These are phyloP conservation scores for Manacus vitellinus DNA, from an alignment of 2,113 vertebrate genomes.

Conservation along the genomic window DNA sequence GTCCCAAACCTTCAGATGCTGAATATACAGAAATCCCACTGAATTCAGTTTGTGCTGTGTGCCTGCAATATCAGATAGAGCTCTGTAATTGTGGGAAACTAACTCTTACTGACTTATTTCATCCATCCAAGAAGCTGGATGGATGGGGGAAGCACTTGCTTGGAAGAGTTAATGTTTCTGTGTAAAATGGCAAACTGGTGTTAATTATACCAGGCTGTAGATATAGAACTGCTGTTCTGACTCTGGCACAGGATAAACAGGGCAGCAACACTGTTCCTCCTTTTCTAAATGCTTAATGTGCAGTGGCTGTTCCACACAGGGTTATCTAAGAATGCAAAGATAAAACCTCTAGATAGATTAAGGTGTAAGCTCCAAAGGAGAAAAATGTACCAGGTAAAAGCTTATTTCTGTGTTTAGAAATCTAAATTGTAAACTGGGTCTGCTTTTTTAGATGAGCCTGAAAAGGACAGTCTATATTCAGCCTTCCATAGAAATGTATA, in stretches of 20 bases:
- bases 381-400: neutral
- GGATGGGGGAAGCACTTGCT: neutral
- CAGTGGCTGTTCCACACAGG: neutral
- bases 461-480: neutral
- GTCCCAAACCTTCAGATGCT: neutral
- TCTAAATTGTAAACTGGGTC: neutral
- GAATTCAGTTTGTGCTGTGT: neutral
- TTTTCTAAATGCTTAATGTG: neutral
- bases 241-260: neutral
- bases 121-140: neutral
- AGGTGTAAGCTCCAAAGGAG: neutral
- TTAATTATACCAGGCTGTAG: neutral
- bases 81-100: neutral
- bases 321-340: neutral
- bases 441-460: neutral
- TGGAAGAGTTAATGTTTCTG: neutral
- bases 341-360: neutral
- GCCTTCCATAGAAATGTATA: neutral
- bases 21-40: neutral
- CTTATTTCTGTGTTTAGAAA: conserved; percentile 13
- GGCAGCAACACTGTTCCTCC: neutral
- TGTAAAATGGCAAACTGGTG: neutral
- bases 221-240: neutral
- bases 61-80: neutral
- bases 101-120: neutral